Evolutionary conservation across 2,113 vertebrate species (phyloP), one percentile per base, ranked within the genome.

Genomic region (Lepisosteus osseus): DNA sequence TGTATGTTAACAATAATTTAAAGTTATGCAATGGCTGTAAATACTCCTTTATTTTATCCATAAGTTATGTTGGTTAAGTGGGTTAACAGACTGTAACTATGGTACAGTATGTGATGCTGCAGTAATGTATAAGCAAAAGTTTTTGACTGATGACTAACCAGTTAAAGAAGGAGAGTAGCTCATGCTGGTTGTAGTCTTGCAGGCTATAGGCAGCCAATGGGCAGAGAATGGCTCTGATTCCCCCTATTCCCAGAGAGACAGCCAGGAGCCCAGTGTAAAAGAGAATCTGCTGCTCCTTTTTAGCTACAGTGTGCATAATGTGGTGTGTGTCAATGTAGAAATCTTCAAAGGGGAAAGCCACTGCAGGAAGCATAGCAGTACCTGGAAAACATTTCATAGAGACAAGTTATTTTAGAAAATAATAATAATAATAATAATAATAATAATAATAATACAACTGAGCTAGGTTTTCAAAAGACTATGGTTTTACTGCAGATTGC

Each of bases 271-370:
- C 95, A 0, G 71, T 67, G 69, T 93, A 94, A 81, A 98, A 95
- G 2, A 98, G 61, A 2, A 91, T 81, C 74, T 88, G 90, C 84
- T 92, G 94, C 70, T 94, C 87, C 11, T 79, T 84, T n/a, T 80
- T 82, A 0, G 88, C 84, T 6, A 94, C 72, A 0, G 79, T 74
- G 66, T 94, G 91, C 6, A 89, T 85, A 68, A 92, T 73, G 14
- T 94, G 92, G 47, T 88, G 79, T 54, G 78, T 83, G 78, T 94
- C 91, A 0, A 93, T 80, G 74, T 93, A 93, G 86, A 96, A 89
- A 70, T 95, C 94, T 76, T 95, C 96, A 61, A 95, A 94, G 3
- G 97, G 95, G 70, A 98, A 99, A 0, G 95, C 93, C 68, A 95
- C 92, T 44, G 92, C 84, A 0, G 96, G 94, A 59, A 98, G 77